A percentile compares a stretch with the other conserved stretches of the same genome.
phyloP scores from a whole-genome alignment of 2,797 vertebrate species.

The Eulemur rubriventer region DNA sequence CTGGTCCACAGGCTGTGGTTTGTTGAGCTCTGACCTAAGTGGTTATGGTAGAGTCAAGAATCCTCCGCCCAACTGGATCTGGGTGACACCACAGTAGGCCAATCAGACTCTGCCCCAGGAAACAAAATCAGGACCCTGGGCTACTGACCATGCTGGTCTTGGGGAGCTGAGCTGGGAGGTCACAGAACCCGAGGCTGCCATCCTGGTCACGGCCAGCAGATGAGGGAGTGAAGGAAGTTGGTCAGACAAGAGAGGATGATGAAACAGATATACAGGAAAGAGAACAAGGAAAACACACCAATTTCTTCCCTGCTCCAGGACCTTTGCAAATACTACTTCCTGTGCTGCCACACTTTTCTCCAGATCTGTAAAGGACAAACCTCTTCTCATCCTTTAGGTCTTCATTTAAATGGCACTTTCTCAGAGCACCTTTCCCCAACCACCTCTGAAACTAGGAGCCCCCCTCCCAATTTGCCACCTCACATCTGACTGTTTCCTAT shows the following conservation, averaged over 20 bases:
- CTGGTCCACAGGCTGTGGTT: not conserved
- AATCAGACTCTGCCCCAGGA: not conserved
- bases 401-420: not conserved
- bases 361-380: not conserved
- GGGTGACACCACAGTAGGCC: not conserved
- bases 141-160: not conserved
- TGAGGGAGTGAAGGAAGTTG: not conserved
- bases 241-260: not conserved
- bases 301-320: not conserved
- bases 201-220: not conserved
- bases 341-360: not conserved
- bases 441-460: not conserved
- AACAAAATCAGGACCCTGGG: not conserved
- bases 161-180: not conserved
- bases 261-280: not conserved
- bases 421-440: not conserved
- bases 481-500: not conserved
- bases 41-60: not conserved
- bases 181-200: not conserved
- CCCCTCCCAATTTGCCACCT: not conserved
- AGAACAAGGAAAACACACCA: not conserved
- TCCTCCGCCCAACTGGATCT: not conserved
- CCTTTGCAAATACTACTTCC: not conserved
- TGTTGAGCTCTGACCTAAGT: not conserved
- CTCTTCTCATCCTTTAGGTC: not conserved